Percentiles rank a stretch among this genome's conserved stretches.
These are phyloP conservation scores for Sapajus apella DNA, from an alignment of 2,113 vertebrate species.

Conservation along the genomic window DNA sequence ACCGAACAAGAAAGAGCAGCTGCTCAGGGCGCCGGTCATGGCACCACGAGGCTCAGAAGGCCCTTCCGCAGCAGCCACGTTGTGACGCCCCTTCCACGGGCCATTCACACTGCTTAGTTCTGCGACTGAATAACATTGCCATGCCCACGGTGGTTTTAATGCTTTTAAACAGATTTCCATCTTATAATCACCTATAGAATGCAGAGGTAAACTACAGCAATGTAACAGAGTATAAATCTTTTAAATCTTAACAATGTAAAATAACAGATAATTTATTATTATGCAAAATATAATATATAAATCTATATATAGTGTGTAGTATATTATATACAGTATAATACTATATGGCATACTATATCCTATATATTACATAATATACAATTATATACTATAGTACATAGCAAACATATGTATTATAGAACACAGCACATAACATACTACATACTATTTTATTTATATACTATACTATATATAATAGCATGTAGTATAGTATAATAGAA, in stretches of 20 bases:
- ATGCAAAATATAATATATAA: background rate
- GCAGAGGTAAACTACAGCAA: background rate
- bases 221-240: background rate
- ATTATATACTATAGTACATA: background rate
- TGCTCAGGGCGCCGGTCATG: background rate
- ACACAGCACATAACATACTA: background rate
- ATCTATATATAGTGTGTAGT: background rate
- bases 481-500: background rate
- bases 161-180: background rate
- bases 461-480: background rate
- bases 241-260: background rate
- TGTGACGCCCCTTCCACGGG: background rate
- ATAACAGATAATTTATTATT: background rate
- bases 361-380: background rate
- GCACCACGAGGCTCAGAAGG: fast-evolving
- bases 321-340: background rate
- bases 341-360: background rate
- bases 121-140: background rate
- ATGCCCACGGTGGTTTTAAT: background rate
- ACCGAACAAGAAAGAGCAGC: background rate
- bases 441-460: background rate
- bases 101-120: background rate
- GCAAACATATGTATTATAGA: background rate
- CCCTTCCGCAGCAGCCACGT: background rate
- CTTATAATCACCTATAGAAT: background rate